These are phyloP conservation scores for human DNA, from an alignment of 2,113 vertebrate genomes.

Conservation along the genomic window GRCh38 chr12:105118001-105118500, in stretches of 20 bases:
- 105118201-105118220: background rate
- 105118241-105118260: background rate
- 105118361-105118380: conserved; percentile 36
- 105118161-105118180: background rate
- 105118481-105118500: conserved; percentile 95
- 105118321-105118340: background rate
- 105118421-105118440: conserved; percentile 67
- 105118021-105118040: background rate
- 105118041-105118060: conserved; percentile 12
- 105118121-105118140: background rate
- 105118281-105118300: background rate
- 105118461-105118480: conserved; percentile 97
- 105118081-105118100: background rate
- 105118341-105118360: conserved; percentile 40
- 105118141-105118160: background rate
- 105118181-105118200: background rate
- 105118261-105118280: background rate
- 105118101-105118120: background rate
- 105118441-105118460: conserved; percentile 98
- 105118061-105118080: background rate
- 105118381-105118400: conserved; percentile 17
- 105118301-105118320: background rate
- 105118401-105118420: conserved; percentile 36
- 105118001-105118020: background rate
- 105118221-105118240: background rate